Evolutionary conservation across 2,888 invertebrate species (phyloP).

Genomic region (Pristionchus japonicus): DNA sequence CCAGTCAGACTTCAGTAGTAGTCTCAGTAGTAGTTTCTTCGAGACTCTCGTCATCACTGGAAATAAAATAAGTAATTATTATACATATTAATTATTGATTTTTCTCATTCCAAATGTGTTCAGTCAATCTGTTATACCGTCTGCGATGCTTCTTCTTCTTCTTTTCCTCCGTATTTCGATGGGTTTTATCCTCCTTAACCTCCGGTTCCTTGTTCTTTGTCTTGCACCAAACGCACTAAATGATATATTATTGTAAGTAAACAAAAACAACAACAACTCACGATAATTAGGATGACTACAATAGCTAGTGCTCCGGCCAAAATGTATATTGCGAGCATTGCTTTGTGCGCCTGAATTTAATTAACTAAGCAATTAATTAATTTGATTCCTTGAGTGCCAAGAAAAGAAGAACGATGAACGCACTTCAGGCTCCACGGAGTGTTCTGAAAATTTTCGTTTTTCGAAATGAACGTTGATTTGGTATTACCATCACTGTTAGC

Average conservation of each 20-base stretch:
- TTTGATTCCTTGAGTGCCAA: background rate
- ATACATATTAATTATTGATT: too few species aligned
- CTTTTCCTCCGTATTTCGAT: too few species aligned
- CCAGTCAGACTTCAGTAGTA: too few species aligned
- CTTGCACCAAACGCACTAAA: too few species aligned
- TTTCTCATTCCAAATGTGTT: too few species aligned
- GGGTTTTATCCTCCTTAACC: too few species aligned
- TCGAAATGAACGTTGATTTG: background rate
- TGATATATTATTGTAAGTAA: background rate
- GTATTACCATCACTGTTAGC: background rate
- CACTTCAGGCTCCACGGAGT: background rate
- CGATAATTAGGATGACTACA: background rate
- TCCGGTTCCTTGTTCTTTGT: too few species aligned
- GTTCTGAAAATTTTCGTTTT: background rate
- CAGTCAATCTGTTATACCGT: too few species aligned
- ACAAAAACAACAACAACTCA: background rate
- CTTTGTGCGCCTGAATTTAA: background rate
- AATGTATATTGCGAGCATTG: background rate
- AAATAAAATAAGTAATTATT: too few species aligned
- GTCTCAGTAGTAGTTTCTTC: too few species aligned
- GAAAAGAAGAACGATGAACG: background rate
- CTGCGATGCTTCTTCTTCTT: too few species aligned
- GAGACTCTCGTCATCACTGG: too few species aligned
- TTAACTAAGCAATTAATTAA: background rate
- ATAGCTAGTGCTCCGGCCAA: background rate